phyloP scores from a whole-genome alignment of 2,888 invertebrate species.

The Sympetrum striolatum region DNA sequence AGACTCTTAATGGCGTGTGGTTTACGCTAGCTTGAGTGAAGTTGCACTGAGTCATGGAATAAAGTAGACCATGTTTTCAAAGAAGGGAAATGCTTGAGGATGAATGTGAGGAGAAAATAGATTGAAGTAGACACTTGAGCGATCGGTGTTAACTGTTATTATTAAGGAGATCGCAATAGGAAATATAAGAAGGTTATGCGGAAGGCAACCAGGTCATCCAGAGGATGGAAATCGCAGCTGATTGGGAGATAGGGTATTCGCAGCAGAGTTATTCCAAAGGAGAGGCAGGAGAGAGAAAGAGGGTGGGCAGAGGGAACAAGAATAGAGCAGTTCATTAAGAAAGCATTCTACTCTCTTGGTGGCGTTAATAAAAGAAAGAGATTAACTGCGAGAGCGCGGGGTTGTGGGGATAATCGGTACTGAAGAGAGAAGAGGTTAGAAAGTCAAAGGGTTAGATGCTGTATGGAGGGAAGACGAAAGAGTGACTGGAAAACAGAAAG shows the following conservation, averaged over 20 bases:
- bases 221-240: background rate
- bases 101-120: background rate
- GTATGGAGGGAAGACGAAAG: background rate
- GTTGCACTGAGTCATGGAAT: background rate
- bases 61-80: background rate
- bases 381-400: background rate
- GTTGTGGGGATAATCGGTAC: background rate
- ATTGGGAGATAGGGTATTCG: background rate
- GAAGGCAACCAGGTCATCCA: background rate
- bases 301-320: no score
- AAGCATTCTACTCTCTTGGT: background rate
- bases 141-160: background rate
- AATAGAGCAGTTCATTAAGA: conserved; percentile 6
- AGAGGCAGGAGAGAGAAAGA: background rate
- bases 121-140: background rate
- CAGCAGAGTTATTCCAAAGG: background rate
- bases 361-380: conserved; percentile 19
- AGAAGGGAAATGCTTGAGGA: background rate
- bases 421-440: background rate
- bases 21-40: no score
- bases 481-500: background rate
- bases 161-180: background rate
- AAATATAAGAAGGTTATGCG: background rate
- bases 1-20: no score
- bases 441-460: no score